Evolutionary conservation across 2,113 vertebrate species (phyloP).

Genomic region (Edolisoma coerulescens): DNA sequence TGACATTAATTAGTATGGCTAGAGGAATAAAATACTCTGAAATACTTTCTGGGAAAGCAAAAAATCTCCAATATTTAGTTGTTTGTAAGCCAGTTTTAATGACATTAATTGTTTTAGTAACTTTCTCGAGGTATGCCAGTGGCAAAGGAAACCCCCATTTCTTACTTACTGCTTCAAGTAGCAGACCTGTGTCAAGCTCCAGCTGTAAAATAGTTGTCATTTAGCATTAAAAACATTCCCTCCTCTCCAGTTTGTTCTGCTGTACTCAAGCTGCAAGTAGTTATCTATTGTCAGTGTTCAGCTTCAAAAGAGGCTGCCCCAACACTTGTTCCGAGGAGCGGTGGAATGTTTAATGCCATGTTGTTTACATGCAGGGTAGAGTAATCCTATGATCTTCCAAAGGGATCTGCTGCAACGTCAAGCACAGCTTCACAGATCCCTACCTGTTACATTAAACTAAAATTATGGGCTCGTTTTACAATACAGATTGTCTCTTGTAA

Average conservation of each 20-base stretch:
- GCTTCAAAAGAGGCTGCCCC: not conserved
- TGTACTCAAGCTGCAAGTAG: not conserved
- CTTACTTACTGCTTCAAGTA: not conserved
- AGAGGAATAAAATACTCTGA: not conserved
- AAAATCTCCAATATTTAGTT: not conserved
- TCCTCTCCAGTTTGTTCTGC: not conserved
- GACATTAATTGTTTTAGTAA: not conserved
- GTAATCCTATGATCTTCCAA: not conserved
- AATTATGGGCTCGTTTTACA: not conserved
- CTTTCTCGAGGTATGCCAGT: too few relatives aligned
- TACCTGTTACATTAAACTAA: not conserved
- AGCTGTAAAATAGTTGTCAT: not conserved
- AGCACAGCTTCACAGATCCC: not conserved
- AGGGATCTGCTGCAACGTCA: not conserved
- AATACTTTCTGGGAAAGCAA: not conserved
- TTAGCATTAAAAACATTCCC: not conserved
- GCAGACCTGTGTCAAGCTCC: not conserved
- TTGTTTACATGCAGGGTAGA: not conserved
- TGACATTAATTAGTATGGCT: too few relatives aligned
- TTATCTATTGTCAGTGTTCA: not conserved
- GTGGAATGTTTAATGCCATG: not conserved
- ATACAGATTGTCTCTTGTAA: not conserved
- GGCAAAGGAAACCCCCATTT: not conserved
- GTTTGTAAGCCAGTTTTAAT: not conserved
- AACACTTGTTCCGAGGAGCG: not conserved